Evolutionary conservation across 2,888 invertebrate species (phyloP), one percentile per base, ranked within the genome.

Genomic region (Tetropium fuscum): DNA sequence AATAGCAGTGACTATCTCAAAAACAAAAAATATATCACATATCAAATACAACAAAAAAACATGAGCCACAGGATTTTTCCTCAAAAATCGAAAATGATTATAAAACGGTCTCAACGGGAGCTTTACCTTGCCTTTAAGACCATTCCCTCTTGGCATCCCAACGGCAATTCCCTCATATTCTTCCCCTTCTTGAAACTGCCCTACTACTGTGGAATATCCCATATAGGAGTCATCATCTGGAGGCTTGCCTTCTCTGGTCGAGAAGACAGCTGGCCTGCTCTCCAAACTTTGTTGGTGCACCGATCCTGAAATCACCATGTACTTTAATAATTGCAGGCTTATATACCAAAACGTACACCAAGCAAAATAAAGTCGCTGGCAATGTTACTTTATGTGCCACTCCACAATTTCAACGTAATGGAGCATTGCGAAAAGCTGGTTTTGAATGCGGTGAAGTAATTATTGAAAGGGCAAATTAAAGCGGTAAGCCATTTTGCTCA

Each of bases 121-220:
- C 19, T 60, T 11, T 60, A 92, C 95, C 87, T 95, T 92, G 79
- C 98, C 98, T 53, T 87, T 86, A 11, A 97, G 86, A 63, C 88
- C 87, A 62, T 89, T 87, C 53, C 95, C 97, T 72, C 95, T 87
- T 0, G 98, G 98, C 82, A 96, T 93, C 1, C 97, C 97, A 51
- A 97, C 94, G 36, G 95, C 97, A n/a, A 94, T 90, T 47, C 91
- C 92, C 69, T 89, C 89, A 64, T 92, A 90, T 60, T 85, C 83
- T 40, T 91, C 91, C 71, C 86, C 86, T 6, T 92, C 94, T 76
- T 89, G 88, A 76, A 98, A 97, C 77, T 97, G 93, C 4, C 97
- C 98, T 5, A 92, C 88, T 5, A 93, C 87, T 66, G 94, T 90
- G 0, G 98, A 94, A 81, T 98, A 98, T 2, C 98, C 98, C 86